These are phyloP conservation scores for Tromatobia lineatoria DNA, from an alignment of 2,888 invertebrate genomes.

Conservation along the genomic window DNA sequence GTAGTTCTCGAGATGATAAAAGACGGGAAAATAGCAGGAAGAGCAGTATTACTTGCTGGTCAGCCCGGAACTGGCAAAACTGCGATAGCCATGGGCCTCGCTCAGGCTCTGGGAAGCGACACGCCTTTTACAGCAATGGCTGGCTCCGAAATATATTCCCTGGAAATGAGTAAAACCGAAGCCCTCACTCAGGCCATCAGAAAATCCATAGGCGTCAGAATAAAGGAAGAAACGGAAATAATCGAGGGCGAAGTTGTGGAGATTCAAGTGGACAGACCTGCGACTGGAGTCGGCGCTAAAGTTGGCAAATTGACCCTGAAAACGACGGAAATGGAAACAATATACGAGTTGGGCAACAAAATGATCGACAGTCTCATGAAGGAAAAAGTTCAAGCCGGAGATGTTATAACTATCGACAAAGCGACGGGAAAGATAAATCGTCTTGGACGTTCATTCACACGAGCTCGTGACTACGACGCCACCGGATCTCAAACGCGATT, in stretches of 20 bases:
- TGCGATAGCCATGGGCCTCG: slow-evolving; percentile 98
- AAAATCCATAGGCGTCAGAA: slow-evolving; percentile 98
- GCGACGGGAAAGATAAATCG: slow-evolving; percentile 97
- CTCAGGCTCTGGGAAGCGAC: slow-evolving; percentile 96
- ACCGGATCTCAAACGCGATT: slow-evolving; percentile 95
- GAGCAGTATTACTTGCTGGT: slow-evolving; percentile 97
- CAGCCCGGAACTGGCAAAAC: slow-evolving; percentile 99
- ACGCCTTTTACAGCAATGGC: slow-evolving; percentile 99
- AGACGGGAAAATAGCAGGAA: slow-evolving; percentile 98
- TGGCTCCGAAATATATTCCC: slow-evolving; percentile 98
- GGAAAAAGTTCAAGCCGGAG: slow-evolving; percentile 97
- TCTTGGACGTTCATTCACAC: slow-evolving; percentile 97
- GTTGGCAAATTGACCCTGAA: slow-evolving; percentile 98
- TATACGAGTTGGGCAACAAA: slow-evolving; percentile 99
- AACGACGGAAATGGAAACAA: slow-evolving; percentile 99
- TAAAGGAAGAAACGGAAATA: slow-evolving; percentile 99
- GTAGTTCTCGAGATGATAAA: slow-evolving; percentile 99
- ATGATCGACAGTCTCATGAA: slow-evolving; percentile 99
- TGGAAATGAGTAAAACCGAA: slow-evolving; percentile 99
- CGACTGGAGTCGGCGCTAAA: slow-evolving; percentile 94
- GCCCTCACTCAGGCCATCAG: slow-evolving; percentile 98
- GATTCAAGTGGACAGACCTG: slow-evolving; percentile 97
- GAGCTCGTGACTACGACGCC: slow-evolving; percentile 99
- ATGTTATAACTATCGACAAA: slow-evolving; percentile 99
- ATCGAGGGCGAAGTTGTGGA: slow-evolving; percentile 99